phyloP scores from a whole-genome alignment of 2,888 invertebrate species.

The Cosmia trapezina region DNA sequence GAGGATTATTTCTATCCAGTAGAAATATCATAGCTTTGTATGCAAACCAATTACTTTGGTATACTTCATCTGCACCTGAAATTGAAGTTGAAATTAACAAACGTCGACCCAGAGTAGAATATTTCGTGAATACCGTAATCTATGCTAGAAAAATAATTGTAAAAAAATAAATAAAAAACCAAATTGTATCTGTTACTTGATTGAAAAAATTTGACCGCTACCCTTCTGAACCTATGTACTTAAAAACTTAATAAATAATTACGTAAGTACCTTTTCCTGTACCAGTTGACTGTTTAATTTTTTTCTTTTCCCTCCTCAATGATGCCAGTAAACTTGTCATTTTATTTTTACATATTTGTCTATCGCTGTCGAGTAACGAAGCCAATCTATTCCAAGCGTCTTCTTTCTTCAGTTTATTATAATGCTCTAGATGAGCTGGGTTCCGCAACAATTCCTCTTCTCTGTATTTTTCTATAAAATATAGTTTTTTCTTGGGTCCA shows the following conservation, averaged over 20 bases:
- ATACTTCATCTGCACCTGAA: no score
- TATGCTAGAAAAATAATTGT: no score
- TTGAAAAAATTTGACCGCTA: no score
- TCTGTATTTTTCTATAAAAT: constrained; percentile 2
- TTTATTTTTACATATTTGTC: constrained; percentile 1
- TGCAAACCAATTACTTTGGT: no score
- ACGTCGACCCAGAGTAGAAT: no score
- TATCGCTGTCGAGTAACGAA: constrained; percentile 3
- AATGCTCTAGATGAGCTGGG: constrained; percentile 3
- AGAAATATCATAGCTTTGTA: background rate
- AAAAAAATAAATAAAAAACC: no score
- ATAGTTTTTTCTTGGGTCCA: constrained; percentile 4
- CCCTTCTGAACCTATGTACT: no score
- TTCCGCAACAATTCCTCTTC: background rate
- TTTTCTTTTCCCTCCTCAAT: constrained; percentile 6
- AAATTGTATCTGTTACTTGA: no score
- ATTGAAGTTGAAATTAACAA: no score
- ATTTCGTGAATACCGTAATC: no score
- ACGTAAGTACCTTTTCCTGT: background rate
- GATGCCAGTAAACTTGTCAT: constrained; percentile 9
- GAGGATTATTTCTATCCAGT: constrained; percentile 2
- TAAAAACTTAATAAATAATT: no score
- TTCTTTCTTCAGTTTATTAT: background rate
- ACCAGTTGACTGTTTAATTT: background rate
- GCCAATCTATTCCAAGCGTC: constrained; percentile 1